phyloP scores from a whole-genome alignment of 2,888 invertebrate species.

The Falcaria lacertinaria region DNA sequence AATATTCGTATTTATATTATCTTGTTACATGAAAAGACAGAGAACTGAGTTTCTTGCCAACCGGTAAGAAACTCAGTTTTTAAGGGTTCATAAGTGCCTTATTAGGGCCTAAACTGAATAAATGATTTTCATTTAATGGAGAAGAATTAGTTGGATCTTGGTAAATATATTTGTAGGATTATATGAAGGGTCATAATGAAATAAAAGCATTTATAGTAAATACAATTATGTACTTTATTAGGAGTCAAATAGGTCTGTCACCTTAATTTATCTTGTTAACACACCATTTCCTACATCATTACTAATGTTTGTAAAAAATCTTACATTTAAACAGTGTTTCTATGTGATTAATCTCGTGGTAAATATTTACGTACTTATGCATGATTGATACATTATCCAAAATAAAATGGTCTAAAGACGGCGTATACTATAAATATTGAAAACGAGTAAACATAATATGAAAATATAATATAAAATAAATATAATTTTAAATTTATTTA shows the following conservation, averaged over 20 bases:
- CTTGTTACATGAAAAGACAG: too few relatives aligned
- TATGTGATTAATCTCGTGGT: constrained; percentile 25
- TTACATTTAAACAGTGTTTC: constrained; percentile 33
- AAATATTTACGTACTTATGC: constrained; percentile 22
- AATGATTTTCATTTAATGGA: too few relatives aligned
- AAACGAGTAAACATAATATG: constrained; percentile 1
- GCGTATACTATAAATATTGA: constrained; percentile 15
- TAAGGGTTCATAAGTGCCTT: too few relatives aligned
- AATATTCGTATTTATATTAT: too few relatives aligned
- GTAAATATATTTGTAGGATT: too few relatives aligned
- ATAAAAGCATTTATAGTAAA: constrained; percentile 36
- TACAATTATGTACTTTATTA: constrained; percentile 76
- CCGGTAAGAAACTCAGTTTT: too few relatives aligned
- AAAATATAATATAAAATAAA: neutral
- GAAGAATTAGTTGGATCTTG: too few relatives aligned
- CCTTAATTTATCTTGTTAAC: constrained; percentile 60
- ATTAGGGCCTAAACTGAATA: too few relatives aligned
- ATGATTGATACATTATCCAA: constrained; percentile 15
- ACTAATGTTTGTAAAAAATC: constrained; percentile 65
- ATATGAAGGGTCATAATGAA: constrained; percentile 2
- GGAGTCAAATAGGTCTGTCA: constrained; percentile 66
- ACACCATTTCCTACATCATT: constrained; percentile 55
- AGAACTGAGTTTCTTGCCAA: too few relatives aligned
- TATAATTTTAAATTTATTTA: neutral
- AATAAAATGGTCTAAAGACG: constrained; percentile 29